Conservation (phyloP, 2,113 vertebrate species). For the Chloropsis hardwickii region DNA sequence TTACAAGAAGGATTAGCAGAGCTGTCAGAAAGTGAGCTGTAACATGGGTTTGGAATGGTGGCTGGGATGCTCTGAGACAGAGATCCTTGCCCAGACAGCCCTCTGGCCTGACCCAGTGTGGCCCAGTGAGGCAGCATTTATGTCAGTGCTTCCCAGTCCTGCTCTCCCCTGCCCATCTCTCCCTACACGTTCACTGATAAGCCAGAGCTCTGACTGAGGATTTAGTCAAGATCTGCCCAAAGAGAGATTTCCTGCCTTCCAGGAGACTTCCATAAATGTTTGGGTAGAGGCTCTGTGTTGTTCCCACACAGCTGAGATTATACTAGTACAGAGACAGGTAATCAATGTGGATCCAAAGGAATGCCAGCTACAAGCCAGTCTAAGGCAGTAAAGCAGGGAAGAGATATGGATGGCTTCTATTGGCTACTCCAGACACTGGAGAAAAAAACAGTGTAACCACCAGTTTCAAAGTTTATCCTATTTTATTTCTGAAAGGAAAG, state of each 20-base stretch:
- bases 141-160: neutral
- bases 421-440: neutral
- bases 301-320: neutral
- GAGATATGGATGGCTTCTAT: neutral
- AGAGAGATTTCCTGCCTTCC: neutral
- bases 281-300: neutral
- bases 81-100: neutral
- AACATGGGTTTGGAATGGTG: accelerated
- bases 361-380: neutral
- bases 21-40: neutral
- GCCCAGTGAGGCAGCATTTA: neutral
- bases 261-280: neutral
- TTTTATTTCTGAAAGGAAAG: neutral
- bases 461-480: neutral
- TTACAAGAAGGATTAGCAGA: neutral
- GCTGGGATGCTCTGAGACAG: neutral
- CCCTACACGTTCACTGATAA: accelerated
- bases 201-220: neutral
- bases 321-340: neutral
- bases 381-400: neutral
- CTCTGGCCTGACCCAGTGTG: neutral
- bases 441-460: neutral
- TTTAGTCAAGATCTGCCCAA: neutral
- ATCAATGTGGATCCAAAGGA: neutral
- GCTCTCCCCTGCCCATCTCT: neutral